Base-by-base conservation (phyloP, 2,113 vertebrate genomes). In the Eidolon helvum region DNA sequence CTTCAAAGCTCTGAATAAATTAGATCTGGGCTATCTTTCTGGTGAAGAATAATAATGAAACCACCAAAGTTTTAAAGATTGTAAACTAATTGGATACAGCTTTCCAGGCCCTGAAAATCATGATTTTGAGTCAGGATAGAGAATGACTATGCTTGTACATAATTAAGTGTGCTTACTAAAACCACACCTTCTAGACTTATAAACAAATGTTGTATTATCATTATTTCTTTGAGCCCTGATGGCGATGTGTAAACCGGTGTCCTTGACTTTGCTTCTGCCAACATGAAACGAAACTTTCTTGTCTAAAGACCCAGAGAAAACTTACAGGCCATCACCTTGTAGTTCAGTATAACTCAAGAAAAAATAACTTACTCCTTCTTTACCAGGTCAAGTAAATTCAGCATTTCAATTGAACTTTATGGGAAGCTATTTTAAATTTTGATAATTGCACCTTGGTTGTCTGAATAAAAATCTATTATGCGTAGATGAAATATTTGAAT, bases 371-470 rank as follows among this genome's bases (percentile, higher is more conserved):
- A 40, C 21, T 40, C 91, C 63, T 38, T 87, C 79, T n/a, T 90
- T 61, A 84, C 79, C 30, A 74, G 43, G 43, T 86, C 90, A 86
- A 85, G 72, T 30, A 85, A 91, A 77, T 66, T 7, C 48, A 83
- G 69, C 50, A 77, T 79, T 86, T 74, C 71, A 68, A 55, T 16
- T 88, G 87, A 88, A 43, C 61, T 96, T 94, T 55, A 90, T 43
- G 71, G 82, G 59, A 83, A 96, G 38, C 43, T 90, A 50, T 97
- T 96, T 96, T 86, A 97, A 95, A 87, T 63, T 59, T 43, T 96
- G 85, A 74, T 78, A 86, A 92, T 65, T 85, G 9, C 26, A 65
- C 50, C 43, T 89, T 88, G 80, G 45, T 69, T 69, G 18, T 94
- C 55, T 53, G 43, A 63, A 85, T 86, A 83, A 94, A 95, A 96